Percentiles rank a stretch among this genome's conserved stretches.
These are phyloP conservation scores for Clitarchus hookeri DNA, from an alignment of 2,888 invertebrate genomes.

Conservation along the genomic window DNA sequence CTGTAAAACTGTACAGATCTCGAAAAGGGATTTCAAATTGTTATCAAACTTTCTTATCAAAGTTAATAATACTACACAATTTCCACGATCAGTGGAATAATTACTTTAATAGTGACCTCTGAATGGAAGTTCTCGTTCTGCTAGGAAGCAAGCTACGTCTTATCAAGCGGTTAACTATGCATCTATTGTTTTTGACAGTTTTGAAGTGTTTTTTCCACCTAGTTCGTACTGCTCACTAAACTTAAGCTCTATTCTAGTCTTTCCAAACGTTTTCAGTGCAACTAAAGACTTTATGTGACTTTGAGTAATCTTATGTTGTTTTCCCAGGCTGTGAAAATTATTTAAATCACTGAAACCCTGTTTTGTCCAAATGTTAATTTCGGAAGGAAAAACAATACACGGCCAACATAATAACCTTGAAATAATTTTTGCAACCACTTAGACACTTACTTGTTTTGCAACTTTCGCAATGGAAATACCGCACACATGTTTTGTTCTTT, in stretches of 20 bases:
- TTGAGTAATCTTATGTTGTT: conserved; percentile 29
- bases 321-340: conserved; percentile 25
- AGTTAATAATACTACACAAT: conserved; percentile 36
- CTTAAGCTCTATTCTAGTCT: conserved; percentile 22
- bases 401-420: conserved; percentile 29
- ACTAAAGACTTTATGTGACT: conserved; percentile 11
- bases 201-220: conserved; percentile 21
- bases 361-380: conserved; percentile 24
- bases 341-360: conserved; percentile 19
- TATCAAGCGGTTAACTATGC: conserved; percentile 28
- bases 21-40: neutral
- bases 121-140: conserved; percentile 18
- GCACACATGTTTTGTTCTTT: neutral
- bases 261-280: conserved; percentile 27
- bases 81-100: conserved; percentile 14
- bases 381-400: conserved; percentile 26
- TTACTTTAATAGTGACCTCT: conserved; percentile 28
- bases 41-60: conserved; percentile 21
- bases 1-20: conserved; percentile 31
- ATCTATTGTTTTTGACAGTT: conserved; percentile 21
- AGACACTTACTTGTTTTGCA: conserved; percentile 26
- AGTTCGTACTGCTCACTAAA: conserved; percentile 11
- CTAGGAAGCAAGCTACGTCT: conserved; percentile 26
- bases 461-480: neutral
- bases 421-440: conserved; percentile 15